A percentile compares a stretch with the other conserved stretches of the same genome.
phyloP scores from a whole-genome alignment of 2,797 vertebrate species.

The Onychomys arenicola region DNA sequence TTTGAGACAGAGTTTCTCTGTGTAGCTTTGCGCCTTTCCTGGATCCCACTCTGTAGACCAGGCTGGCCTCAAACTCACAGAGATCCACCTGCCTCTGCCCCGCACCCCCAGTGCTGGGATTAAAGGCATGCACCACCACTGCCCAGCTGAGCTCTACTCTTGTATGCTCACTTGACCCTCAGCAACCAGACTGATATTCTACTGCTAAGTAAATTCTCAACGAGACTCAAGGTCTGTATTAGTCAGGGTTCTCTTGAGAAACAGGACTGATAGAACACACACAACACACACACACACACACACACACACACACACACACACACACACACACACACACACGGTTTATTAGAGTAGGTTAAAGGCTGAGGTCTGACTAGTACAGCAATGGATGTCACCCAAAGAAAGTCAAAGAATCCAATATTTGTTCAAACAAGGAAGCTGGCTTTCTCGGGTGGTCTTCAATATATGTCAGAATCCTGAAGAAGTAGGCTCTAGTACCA shows the following conservation, averaged over 20 bases:
- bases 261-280: neutral
- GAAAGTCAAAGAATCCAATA: neutral
- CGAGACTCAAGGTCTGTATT: neutral
- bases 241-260: neutral
- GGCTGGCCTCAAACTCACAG: too few relatives aligned
- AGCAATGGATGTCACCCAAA: neutral
- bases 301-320: neutral
- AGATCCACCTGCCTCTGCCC: too few relatives aligned
- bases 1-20: too few relatives aligned
- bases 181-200: neutral
- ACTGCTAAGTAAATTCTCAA: neutral
- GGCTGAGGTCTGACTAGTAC: neutral
- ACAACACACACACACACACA: neutral
- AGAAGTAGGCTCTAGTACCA: neutral
- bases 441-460: neutral
- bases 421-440: neutral
- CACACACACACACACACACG: neutral
- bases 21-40: too few relatives aligned
- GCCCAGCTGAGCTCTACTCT: neutral
- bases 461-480: neutral
- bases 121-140: too few relatives aligned
- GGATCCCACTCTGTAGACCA: too few relatives aligned
- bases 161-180: neutral
- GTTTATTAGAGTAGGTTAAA: neutral
- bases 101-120: too few relatives aligned